Evolutionary conservation across 1,140 invertebrate genomes (phyloP), one percentile per base, ranked within the genome.

Genomic region (Tetragonula clypearis): DNA sequence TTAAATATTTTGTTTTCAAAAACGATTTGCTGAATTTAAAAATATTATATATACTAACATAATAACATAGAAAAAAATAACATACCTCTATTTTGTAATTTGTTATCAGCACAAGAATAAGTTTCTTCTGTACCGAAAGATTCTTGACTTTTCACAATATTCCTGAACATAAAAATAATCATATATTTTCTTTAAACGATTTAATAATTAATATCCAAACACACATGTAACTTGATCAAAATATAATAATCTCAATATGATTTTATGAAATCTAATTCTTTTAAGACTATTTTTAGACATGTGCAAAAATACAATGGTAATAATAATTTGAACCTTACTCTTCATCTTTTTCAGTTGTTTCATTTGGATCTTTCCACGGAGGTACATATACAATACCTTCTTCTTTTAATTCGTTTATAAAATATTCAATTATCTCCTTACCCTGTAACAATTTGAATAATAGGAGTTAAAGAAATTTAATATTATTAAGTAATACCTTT

Each of bases 381-480:
- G 94, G 90, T 76, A 97, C 95, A 84, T 96, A 95, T 5, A 96
- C 97, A n/a, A 98, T 96, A 4, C 98, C 98, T 91, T 98, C 98
- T 35, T 96, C 96, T 87, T 96, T 95, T 49, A 99, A 95, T 92
- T 98, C 96, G 82, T 96, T 96, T 90, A 99, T 97, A 94, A 99
- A 99, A 94, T 96, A 97, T 94, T 99, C 98, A 91, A 99, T 98
- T 49, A 99, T 98, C 95, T 99, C 99, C 94, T 99, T 99, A 56
- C 99, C 98, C 97, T 97, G 73, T 84, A 78, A 78, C 15, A 12
- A 49, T 49, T 80, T 62, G 23, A 23, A 85, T 71, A 84, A 75
- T 82, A 86, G 87, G 69, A 86, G 14, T 66, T 81, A 12, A 14
- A 9, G 72, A 14, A 41, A 66, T 5, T 74, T 21, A 60, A 76